A percentile compares a stretch with the other conserved stretches of the same genome.
phyloP scores from a whole-genome alignment of 2,888 invertebrate species.

The Orthosia gracilis region DNA sequence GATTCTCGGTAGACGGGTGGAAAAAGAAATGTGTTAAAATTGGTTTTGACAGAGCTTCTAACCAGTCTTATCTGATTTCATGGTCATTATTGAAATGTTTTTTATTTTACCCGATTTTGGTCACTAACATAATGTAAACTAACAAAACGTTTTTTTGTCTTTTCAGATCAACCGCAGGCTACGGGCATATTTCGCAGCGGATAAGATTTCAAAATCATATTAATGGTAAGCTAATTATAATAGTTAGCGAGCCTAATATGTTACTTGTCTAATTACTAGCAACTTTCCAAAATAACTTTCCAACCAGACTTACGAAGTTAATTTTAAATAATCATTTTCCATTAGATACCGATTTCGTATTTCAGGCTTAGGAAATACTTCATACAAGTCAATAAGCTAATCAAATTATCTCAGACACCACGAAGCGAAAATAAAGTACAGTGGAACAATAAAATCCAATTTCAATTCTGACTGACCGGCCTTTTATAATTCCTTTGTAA shows the following conservation, averaged over 20 bases:
- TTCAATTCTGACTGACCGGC: slow-evolving; percentile 58
- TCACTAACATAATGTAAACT: neutral
- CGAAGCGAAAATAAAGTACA: slow-evolving; percentile 53
- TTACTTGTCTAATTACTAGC: slow-evolving; percentile 62
- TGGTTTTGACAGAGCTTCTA: slow-evolving; percentile 35
- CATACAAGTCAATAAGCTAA: slow-evolving; percentile 30
- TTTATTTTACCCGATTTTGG: neutral
- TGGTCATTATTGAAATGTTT: slow-evolving; percentile 1
- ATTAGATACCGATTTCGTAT: slow-evolving; percentile 32
- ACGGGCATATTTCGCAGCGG: slow-evolving; percentile 85
- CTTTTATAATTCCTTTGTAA: slow-evolving; percentile 70
- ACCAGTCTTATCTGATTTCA: slow-evolving; percentile 12
- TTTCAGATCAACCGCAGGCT: slow-evolving; percentile 87
- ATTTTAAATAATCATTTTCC: slow-evolving; percentile 18
- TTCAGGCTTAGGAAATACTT: slow-evolving; percentile 37
- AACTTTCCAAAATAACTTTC: slow-evolving; percentile 70
- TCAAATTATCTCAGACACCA: slow-evolving; percentile 48
- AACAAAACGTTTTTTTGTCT: slow-evolving; percentile 53
- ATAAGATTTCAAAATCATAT: slow-evolving; percentile 88
- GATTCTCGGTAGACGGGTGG: slow-evolving; percentile 48
- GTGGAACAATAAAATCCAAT: slow-evolving; percentile 56
- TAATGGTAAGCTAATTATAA: slow-evolving; percentile 83
- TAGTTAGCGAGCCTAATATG: slow-evolving; percentile 9
- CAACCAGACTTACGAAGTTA: slow-evolving; percentile 31
- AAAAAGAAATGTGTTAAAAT: slow-evolving; percentile 50